A percentile compares a stretch with the other conserved stretches of the same genome.
phyloP scores from a whole-genome alignment of 1,140 invertebrate species.

The Globodera rostochiensis region DNA sequence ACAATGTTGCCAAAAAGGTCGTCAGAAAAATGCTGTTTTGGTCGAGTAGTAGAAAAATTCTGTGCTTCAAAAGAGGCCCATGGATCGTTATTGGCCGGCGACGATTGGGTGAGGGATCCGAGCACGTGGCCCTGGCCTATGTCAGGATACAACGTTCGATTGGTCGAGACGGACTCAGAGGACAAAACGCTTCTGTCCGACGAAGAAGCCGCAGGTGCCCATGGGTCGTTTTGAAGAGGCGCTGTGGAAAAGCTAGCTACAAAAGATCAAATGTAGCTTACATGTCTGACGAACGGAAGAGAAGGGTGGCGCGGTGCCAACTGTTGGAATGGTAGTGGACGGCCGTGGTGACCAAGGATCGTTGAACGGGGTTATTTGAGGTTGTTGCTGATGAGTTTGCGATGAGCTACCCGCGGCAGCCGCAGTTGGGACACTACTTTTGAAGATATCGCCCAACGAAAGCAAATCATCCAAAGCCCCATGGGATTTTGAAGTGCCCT shows the following conservation, averaged over 20 bases:
- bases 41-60: conserved; percentile 22
- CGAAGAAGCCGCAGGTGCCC: conserved; percentile 34
- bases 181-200: neutral
- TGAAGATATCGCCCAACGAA: conserved; percentile 50
- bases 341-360: conserved; percentile 49
- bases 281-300: conserved; percentile 3
- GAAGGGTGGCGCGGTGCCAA: conserved; percentile 1
- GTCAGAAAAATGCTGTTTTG: conserved; percentile 11
- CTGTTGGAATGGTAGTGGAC: conserved; percentile 34
- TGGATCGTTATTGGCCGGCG: conserved; percentile 41
- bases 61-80: conserved; percentile 42
- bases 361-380: neutral
- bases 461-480: conserved; percentile 62
- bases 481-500: conserved; percentile 45
- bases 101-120: neutral
- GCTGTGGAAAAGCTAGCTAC: neutral
- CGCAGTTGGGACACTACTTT: conserved; percentile 18
- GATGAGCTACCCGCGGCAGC: conserved; percentile 26
- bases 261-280: conserved; percentile 1
- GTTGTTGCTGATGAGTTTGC: conserved; percentile 25
- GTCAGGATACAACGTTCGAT: neutral
- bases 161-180: conserved; percentile 23
- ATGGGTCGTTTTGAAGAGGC: conserved; percentile 38
- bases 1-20: conserved; percentile 12
- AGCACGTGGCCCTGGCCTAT: neutral